Evolutionary conservation across 2,113 vertebrate species (phyloP).

Genomic region (Chionodraco myersi): DNA sequence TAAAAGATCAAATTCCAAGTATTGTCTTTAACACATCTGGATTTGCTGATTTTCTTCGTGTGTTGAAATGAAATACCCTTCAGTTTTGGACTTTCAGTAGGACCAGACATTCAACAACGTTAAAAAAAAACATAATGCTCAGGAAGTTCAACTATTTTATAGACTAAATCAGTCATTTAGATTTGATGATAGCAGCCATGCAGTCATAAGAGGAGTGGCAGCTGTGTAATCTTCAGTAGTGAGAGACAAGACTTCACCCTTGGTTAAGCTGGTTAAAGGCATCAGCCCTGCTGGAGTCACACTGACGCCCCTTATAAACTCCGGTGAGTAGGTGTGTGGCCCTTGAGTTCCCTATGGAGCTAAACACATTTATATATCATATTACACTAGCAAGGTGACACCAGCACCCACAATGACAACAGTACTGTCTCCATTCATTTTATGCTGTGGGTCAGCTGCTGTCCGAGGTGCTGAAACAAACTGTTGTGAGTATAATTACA

Average conservation of each 20-base stretch:
- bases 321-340: neutral
- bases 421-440: slow-evolving; percentile 16
- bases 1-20: neutral
- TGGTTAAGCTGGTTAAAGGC: neutral
- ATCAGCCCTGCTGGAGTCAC: slow-evolving; percentile 23
- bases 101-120: too few species aligned
- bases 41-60: neutral
- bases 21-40: neutral
- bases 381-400: slow-evolving; percentile 69
- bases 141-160: neutral
- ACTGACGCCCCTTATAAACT: slow-evolving; percentile 22
- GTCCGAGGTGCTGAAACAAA: slow-evolving; percentile 73
- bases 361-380: slow-evolving; percentile 26
- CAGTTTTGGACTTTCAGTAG: neutral
- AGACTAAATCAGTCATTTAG: neutral
- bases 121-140: too few species aligned
- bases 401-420: slow-evolving; percentile 46
- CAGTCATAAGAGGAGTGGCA: slow-evolving; percentile 17
- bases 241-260: neutral
- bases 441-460: slow-evolving; percentile 38
- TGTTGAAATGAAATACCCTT: neutral
- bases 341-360: slow-evolving; percentile 1
- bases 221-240: neutral
- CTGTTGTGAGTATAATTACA: neutral
- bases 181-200: neutral